These are phyloP conservation scores for Rhinatrema bivittatum DNA, from an alignment of 2,797 vertebrate genomes.

Conservation along the genomic window DNA sequence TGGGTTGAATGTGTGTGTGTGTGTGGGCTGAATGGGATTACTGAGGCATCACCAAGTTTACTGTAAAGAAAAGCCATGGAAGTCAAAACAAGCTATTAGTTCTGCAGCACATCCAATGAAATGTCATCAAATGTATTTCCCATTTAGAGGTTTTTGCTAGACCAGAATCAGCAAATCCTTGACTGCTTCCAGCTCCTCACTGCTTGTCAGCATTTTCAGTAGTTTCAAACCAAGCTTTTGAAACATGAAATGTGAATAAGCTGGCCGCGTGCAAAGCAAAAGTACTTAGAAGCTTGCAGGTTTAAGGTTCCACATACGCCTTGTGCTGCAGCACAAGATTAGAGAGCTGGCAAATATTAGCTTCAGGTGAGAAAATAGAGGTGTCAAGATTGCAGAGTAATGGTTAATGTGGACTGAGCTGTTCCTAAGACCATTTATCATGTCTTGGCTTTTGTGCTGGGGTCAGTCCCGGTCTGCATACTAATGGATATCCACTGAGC, in stretches of 20 bases:
- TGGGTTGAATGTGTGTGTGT: too few relatives aligned
- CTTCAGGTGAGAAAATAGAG: not conserved
- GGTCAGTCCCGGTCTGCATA: too few relatives aligned
- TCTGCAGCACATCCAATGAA: conserved; percentile 2
- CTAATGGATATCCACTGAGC: too few relatives aligned
- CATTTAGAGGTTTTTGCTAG: not conserved
- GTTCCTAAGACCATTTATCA: not conserved
- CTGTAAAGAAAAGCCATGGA: too few relatives aligned
- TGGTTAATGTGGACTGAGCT: not conserved
- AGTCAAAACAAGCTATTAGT: conserved; percentile 12
- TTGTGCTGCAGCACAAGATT: not conserved
- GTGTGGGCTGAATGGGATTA: too few relatives aligned
- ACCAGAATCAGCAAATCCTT: not conserved
- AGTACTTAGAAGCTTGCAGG: not conserved
- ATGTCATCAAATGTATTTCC: conserved; percentile 14
- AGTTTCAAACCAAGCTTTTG: conserved; percentile 10
- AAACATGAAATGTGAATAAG: not conserved
- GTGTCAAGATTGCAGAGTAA: not conserved
- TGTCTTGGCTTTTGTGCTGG: too few relatives aligned
- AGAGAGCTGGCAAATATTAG: not conserved
- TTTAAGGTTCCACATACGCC: not conserved
- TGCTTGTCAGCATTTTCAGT: conserved; percentile 4
- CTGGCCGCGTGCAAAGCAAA: not conserved
- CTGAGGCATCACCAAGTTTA: too few relatives aligned
- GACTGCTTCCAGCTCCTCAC: not conserved